Base-by-base conservation (phyloP, 2,113 vertebrate species). In the Elaphurus davidianus region DNA sequence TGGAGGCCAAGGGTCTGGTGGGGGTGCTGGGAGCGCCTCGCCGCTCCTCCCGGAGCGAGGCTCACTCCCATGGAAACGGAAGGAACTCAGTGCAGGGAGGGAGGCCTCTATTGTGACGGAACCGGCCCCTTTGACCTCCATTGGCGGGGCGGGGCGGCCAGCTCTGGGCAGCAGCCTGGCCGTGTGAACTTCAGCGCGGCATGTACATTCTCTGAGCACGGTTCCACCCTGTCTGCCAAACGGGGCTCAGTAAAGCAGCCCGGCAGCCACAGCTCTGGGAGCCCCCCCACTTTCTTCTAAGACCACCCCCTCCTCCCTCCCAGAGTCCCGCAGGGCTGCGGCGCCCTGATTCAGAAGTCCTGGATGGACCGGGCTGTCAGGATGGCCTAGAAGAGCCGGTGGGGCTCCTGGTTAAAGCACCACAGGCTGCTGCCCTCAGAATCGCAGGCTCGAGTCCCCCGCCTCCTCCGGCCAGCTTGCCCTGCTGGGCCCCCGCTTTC, bases 291-390 rank as follows among this genome's bases (percentile, higher is more conserved):
- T 59, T 62, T 14, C 13, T 45, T 47, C 50, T 3, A 54, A 17
- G 47, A 40, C 15, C 4, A 4, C 1, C 17, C 67, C 19, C 0
- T 4, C 15, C 0, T 15, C 40, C 45, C 74, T 0, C 3, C 23
- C 59, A 9, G 16, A 33, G 15, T 15, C 21, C 25, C 5, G 11
- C 36, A 9, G 71, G 21, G 19, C 1, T 0, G 1, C 7, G 27
- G 27, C 36, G 4, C 74, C 55, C 52, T 15, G 23, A 57, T 16
- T 79, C n/a, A 6, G 27, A 13, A 0, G 9, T 74, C 71, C 71
- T 33, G 71, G 81, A 40, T 7, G 19, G 43, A 4, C 17, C 4
- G 7, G 55, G 96, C 14, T 23, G 1, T 7, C 12, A 1, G 87
- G 36, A 27, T 52, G 47, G 78, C 28, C 9, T 15, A 0, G 23